Percentiles rank a stretch among this genome's conserved stretches.
Conservation (phyloP, 1,140 invertebrate genomes). For the Metaphire vulgaris region DNA sequence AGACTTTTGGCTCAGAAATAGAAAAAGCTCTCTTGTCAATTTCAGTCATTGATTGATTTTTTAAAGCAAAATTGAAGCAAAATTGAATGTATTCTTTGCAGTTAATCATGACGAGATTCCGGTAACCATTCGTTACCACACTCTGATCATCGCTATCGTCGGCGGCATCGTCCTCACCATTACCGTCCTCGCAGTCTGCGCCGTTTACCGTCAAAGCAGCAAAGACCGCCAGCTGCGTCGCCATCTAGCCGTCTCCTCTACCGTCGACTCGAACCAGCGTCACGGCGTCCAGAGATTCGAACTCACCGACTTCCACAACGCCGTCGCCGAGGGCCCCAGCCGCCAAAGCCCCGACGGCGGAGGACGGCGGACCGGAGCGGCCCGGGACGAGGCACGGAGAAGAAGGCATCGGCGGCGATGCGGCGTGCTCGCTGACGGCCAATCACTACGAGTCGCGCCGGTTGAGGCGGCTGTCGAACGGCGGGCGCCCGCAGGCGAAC, state of each 20-base stretch:
- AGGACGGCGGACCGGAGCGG: no score
- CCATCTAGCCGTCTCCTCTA: neutral
- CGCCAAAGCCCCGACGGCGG: no score
- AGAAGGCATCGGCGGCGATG: no score
- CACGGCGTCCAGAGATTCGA: neutral
- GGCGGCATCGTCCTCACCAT: slow-evolving; percentile 23
- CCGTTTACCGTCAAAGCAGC: slow-evolving; percentile 14
- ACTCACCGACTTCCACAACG: neutral
- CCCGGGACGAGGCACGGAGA: no score
- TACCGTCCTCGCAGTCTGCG: slow-evolving; percentile 20
- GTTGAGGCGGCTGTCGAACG: neutral
- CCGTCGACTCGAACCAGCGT: neutral
- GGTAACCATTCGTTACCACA: slow-evolving; percentile 18
- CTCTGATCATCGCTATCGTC: slow-evolving; percentile 23
- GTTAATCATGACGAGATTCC: neutral
- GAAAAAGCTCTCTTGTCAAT: no score
- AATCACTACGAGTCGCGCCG: neutral
- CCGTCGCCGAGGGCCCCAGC: no score
- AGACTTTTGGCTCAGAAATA: no score
- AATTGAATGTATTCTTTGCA: no score
- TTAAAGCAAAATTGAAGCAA: no score
- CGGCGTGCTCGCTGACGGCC: neutral
- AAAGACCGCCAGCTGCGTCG: slow-evolving; percentile 18
- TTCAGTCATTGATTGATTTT: no score
- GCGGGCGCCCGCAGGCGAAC: neutral